Conservation (phyloP, 2,888 invertebrate species). For the Perithous albicinctus region DNA sequence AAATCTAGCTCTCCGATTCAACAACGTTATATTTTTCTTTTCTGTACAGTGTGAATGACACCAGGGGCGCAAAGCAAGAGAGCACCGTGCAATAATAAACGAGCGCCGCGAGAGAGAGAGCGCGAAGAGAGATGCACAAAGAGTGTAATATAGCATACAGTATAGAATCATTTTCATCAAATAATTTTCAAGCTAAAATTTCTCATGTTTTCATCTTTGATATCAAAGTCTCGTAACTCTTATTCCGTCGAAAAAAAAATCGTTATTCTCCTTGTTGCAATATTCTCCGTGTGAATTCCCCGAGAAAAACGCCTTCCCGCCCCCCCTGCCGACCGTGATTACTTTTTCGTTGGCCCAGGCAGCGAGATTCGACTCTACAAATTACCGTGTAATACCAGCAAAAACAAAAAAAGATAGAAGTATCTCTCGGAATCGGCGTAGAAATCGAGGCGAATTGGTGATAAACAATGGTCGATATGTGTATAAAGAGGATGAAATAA, state of each 20-base stretch:
- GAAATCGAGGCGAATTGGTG: background rate
- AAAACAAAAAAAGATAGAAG: too few species aligned
- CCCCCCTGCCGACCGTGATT: conserved; percentile 43
- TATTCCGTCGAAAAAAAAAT: conserved; percentile 41
- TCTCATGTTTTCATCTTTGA: too few species aligned
- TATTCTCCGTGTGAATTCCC: conserved; percentile 49
- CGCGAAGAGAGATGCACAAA: conserved; percentile 10
- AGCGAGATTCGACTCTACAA: conserved; percentile 30
- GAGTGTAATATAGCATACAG: background rate
- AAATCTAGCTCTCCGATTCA: too few species aligned
- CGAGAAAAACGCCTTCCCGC: conserved; percentile 66
- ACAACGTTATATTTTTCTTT: too few species aligned
- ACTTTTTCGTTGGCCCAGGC: conserved; percentile 53
- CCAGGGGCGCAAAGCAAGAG: background rate
- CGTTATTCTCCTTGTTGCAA: conserved; percentile 62
- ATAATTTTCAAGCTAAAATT: too few species aligned
- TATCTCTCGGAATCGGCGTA: background rate
- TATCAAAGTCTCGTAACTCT: too few species aligned
- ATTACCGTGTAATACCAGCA: background rate
- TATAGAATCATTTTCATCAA: background rate
- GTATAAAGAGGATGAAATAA: background rate
- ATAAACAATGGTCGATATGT: conserved; percentile 55
- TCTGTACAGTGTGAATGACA: conserved; percentile 8
- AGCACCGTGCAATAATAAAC: conserved; percentile 21
- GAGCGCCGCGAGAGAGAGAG: background rate